A percentile compares a stretch with the other conserved stretches of the same genome.
Evolutionary conservation across 2,113 vertebrate species (phyloP).

Genomic region (Actinemys pallida): DNA sequence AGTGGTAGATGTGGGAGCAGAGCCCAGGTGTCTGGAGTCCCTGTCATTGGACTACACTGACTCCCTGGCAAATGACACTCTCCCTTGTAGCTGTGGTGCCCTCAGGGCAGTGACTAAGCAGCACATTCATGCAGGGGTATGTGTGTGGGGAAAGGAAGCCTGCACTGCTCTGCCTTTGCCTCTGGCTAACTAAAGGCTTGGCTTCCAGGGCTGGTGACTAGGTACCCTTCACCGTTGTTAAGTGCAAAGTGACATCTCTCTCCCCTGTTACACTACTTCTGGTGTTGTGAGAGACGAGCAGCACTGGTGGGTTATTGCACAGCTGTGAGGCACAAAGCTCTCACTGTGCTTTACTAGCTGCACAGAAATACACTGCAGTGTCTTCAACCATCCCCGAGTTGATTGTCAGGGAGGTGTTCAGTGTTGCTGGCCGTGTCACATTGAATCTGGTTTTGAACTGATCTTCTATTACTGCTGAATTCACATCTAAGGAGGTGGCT

Average conservation of each 20-base stretch:
- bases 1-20: too few species aligned
- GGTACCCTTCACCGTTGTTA: neutral
- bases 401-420: neutral
- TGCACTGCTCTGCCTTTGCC: neutral
- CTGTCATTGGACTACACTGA: too few species aligned
- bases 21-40: too few species aligned
- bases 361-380: constrained; percentile 2
- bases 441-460: neutral
- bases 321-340: neutral
- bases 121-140: neutral
- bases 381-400: neutral
- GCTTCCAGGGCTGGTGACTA: neutral
- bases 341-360: neutral
- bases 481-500: neutral
- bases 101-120: neutral
- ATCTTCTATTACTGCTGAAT: neutral
- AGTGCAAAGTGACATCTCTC: neutral
- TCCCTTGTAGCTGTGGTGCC: too few species aligned
- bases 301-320: neutral
- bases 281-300: accelerated
- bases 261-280: neutral
- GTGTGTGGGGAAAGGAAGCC: neutral
- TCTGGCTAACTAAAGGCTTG: neutral
- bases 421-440: neutral
- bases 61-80: too few species aligned